A percentile compares a stretch with the other conserved stretches of the same genome.
Evolutionary conservation across 1,140 invertebrate species (phyloP).

Genomic region (Sycophila sp.): DNA sequence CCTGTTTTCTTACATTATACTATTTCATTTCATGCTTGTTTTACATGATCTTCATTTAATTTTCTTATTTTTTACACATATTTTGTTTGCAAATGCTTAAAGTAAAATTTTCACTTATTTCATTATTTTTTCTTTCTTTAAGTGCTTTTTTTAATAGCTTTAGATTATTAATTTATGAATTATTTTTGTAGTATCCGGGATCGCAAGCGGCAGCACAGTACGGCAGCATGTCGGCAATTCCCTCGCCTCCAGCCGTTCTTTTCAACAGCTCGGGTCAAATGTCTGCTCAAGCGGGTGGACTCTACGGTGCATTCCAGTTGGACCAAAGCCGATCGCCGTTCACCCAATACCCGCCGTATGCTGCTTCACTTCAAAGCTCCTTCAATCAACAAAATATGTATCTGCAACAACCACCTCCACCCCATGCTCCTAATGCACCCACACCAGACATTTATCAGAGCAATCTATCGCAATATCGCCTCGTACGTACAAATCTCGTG

Average conservation of each 20-base stretch:
- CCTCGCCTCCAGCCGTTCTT: conserved; percentile 82
- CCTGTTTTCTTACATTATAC: too few relatives aligned
- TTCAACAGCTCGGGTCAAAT: conserved; percentile 81
- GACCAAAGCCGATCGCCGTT: conserved; percentile 73
- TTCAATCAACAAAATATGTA: conserved; percentile 77
- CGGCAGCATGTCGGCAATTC: conserved; percentile 80
- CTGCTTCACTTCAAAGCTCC: conserved; percentile 68
- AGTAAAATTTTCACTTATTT: too few relatives aligned
- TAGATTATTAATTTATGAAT: conserved; percentile 44
- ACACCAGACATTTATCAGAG: conserved; percentile 84
- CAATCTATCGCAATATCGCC: conserved; percentile 78
- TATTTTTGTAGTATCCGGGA: conserved; percentile 62
- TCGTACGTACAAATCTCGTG: conserved; percentile 66
- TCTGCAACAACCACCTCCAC: conserved; percentile 71
- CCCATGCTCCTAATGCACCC: conserved; percentile 66
- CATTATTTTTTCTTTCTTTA: too few relatives aligned
- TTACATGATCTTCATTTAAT: too few relatives aligned
- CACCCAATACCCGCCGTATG: conserved; percentile 73
- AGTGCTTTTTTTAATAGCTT: too few relatives aligned
- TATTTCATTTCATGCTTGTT: too few relatives aligned
- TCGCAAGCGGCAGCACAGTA: conserved; percentile 72
- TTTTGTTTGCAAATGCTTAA: too few relatives aligned
- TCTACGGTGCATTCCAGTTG: conserved; percentile 78
- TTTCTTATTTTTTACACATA: too few relatives aligned
- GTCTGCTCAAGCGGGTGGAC: conserved; percentile 76